These are phyloP conservation scores for Panopea generosa DNA, from an alignment of 2,888 invertebrate species.

Conservation along the genomic window DNA sequence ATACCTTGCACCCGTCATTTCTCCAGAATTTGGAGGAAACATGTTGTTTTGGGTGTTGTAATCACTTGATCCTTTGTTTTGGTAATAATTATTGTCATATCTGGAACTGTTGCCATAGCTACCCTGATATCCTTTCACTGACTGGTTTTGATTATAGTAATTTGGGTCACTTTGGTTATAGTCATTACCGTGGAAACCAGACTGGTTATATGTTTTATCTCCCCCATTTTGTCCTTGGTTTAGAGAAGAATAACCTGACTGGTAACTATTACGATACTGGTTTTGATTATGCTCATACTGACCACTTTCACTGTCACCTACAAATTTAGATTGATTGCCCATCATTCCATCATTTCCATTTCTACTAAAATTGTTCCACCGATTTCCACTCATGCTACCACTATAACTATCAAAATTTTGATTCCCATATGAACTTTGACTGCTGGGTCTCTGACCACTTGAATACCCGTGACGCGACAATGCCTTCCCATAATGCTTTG, in stretches of 20 bases:
- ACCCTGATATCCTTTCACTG: conserved; percentile 52
- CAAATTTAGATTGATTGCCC: conserved; percentile 32
- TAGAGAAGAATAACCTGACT: conserved; percentile 38
- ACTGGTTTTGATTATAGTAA: conserved; percentile 58
- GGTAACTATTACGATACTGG: conserved; percentile 46
- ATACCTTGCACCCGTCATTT: conserved; percentile 44
- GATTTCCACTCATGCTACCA: conserved; percentile 22
- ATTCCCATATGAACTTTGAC: conserved; percentile 45
- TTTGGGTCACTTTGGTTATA: conserved; percentile 55
- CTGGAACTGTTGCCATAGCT: conserved; percentile 44
- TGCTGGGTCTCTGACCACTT: conserved; percentile 19
- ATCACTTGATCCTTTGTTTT: conserved; percentile 42
- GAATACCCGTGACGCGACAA: conserved; percentile 24
- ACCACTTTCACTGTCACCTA: conserved; percentile 26
- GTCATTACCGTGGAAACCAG: conserved; percentile 58
- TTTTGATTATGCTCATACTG: conserved; percentile 36
- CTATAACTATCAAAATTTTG: conserved; percentile 49
- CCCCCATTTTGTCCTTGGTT: conserved; percentile 57
- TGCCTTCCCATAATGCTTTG: conserved; percentile 48
- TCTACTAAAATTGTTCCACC: conserved; percentile 51
- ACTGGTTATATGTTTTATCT: conserved; percentile 47
- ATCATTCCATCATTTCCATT: conserved; percentile 42
- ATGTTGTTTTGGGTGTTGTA: conserved; percentile 50
- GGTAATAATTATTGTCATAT: conserved; percentile 47
- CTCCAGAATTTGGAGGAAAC: conserved; percentile 50